phyloP scores from a whole-genome alignment of 1,140 invertebrate species.

The Linepithema humile region DNA sequence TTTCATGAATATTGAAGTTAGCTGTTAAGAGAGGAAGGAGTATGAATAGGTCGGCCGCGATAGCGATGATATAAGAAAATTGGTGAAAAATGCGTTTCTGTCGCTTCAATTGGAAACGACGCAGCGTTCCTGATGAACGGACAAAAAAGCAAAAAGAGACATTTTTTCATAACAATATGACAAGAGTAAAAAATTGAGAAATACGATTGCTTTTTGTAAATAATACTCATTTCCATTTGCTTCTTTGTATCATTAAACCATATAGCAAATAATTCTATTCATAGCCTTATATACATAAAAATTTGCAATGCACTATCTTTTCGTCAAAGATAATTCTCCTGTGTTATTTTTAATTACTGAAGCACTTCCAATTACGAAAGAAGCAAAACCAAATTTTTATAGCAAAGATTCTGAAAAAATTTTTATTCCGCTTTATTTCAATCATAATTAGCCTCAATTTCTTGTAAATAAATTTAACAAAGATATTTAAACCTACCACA shows the following conservation, averaged over 20 bases:
- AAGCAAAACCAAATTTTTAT: not conserved
- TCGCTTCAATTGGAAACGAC: not conserved
- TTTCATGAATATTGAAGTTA: conserved; percentile 50
- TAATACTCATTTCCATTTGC: not conserved
- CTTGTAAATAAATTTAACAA: not conserved
- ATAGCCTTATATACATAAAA: not conserved
- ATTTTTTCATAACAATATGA: conserved; percentile 21
- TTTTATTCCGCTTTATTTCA: not conserved
- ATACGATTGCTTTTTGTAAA: not conserved
- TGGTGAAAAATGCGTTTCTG: not conserved
- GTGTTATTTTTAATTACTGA: not conserved
- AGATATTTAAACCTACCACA: not conserved
- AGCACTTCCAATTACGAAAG: not conserved
- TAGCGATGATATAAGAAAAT: not conserved
- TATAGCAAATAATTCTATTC: not conserved
- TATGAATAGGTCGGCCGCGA: not conserved
- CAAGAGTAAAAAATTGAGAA: not conserved
- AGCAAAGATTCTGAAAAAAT: not conserved
- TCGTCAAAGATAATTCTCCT: not conserved
- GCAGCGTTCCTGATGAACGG: not conserved
- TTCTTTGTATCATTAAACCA: not conserved
- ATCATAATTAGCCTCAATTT: not conserved
- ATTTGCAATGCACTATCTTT: not conserved
- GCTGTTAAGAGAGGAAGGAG: conserved; percentile 1
- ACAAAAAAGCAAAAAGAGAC: not conserved